These are phyloP conservation scores for Noctua janthina DNA, from an alignment of 2,888 invertebrate genomes.

Conservation along the genomic window DNA sequence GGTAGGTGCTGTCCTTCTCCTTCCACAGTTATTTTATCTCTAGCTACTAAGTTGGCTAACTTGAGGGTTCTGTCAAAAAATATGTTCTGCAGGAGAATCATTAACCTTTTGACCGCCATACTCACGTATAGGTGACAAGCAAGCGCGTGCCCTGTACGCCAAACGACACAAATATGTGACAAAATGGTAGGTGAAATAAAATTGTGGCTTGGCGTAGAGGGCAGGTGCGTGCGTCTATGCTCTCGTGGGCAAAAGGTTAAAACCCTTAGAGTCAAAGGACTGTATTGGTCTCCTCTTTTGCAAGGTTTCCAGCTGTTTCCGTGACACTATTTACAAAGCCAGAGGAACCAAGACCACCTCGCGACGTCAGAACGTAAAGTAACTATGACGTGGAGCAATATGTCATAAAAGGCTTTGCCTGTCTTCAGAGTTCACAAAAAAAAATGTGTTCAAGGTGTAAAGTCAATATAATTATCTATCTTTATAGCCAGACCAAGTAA, in stretches of 20 bases:
- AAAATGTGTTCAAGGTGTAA: constrained; percentile 16
- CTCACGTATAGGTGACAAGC: too few relatives aligned
- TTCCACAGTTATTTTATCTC: neutral
- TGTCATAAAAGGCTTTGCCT: constrained; percentile 13
- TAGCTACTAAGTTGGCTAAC: neutral
- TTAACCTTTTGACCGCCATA: too few relatives aligned
- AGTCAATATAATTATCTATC: constrained; percentile 39
- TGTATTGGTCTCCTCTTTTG: neutral
- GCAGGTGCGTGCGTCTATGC: too few relatives aligned
- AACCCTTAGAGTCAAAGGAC: neutral
- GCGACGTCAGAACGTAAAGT: constrained; percentile 3
- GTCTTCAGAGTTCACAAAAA: constrained; percentile 25
- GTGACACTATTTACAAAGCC: neutral
- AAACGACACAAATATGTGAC: too few relatives aligned
- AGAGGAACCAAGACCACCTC: neutral
- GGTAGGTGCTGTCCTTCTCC: neutral
- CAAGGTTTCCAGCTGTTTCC: neutral
- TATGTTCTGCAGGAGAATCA: neutral
- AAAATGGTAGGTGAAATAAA: neutral
- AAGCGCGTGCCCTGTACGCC: too few relatives aligned
- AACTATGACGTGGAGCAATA: neutral
- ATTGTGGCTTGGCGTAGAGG: too few relatives aligned
- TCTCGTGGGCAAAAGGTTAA: neutral
- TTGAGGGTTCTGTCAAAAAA: neutral
- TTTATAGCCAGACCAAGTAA: neutral